Conservation (phyloP, 2,888 invertebrate genomes). For the Eupithecia insigniata region DNA sequence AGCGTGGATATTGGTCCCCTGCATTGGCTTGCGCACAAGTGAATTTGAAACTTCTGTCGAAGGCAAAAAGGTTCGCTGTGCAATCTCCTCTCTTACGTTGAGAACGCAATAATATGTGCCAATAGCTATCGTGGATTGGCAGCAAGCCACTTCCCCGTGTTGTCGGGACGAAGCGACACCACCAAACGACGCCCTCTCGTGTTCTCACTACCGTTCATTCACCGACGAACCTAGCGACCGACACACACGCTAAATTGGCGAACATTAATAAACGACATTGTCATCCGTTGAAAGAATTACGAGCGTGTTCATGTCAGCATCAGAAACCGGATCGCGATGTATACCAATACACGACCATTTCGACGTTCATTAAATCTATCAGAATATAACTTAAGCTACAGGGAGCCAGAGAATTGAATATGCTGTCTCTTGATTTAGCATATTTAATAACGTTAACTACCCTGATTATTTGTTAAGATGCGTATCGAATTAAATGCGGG, state of each 20-base stretch:
- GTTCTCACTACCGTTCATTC: slow-evolving; percentile 56
- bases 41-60: slow-evolving; percentile 1
- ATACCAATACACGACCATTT: slow-evolving; percentile 33
- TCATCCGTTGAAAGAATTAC: slow-evolving; percentile 53
- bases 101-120: background rate
- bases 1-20: background rate
- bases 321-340: slow-evolving; percentile 40
- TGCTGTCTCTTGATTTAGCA: slow-evolving; percentile 36
- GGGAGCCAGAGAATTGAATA: slow-evolving; percentile 40
- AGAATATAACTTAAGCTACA: slow-evolving; percentile 39
- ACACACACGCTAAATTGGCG: slow-evolving; percentile 51
- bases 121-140: slow-evolving; percentile 56
- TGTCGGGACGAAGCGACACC: slow-evolving; percentile 40
- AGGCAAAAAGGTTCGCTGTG: background rate
- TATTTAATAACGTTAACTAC: slow-evolving; percentile 41
- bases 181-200: slow-evolving; percentile 36
- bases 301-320: slow-evolving; percentile 42
- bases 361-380: slow-evolving; percentile 39
- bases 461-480: slow-evolving; percentile 34
- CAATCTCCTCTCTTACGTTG: background rate
- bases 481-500: slow-evolving; percentile 48
- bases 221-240: slow-evolving; percentile 49
- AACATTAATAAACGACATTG: slow-evolving; percentile 51
- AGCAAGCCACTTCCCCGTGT: slow-evolving; percentile 64
- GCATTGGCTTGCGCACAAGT: background rate